Evolutionary conservation across 2,888 invertebrate species (phyloP).

Genomic region (Hypselothyrea guttata): DNA sequence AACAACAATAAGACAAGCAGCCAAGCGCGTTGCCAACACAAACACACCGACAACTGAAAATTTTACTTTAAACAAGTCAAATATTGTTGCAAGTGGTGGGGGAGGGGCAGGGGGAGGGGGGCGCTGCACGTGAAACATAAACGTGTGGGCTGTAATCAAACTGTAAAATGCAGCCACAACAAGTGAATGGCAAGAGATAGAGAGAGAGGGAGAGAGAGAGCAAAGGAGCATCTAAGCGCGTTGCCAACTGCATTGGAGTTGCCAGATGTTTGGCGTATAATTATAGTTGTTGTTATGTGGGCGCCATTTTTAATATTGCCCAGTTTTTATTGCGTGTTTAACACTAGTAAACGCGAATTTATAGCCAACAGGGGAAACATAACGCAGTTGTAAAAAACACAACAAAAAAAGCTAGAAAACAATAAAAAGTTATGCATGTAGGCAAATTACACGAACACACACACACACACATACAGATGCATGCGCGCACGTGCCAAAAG

Average conservation of each 20-base stretch:
- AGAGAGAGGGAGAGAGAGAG: constrained; percentile 8
- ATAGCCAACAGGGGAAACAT: constrained; percentile 73
- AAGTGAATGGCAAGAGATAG: constrained; percentile 40
- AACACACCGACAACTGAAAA: constrained; percentile 19
- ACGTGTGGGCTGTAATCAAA: constrained; percentile 53
- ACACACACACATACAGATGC: too few relatives aligned
- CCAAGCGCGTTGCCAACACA: constrained; percentile 30
- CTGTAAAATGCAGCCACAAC: constrained; percentile 59
- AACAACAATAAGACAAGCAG: constrained; percentile 19
- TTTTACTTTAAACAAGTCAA: constrained; percentile 67
- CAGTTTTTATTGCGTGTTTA: constrained; percentile 71
- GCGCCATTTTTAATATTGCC: constrained; percentile 53
- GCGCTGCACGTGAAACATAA: constrained; percentile 44
- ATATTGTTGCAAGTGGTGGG: constrained; percentile 34
- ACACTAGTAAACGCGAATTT: constrained; percentile 71
- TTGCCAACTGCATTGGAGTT: constrained; percentile 47
- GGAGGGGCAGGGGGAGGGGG: constrained; percentile 6
- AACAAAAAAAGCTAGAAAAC: constrained; percentile 53
- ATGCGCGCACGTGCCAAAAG: constrained; percentile 66
- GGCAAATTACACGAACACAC: constrained; percentile 55
- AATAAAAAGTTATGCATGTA: constrained; percentile 60
- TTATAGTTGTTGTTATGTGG: constrained; percentile 9
- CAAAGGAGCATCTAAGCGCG: constrained; percentile 13
- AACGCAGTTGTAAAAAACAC: constrained; percentile 70
- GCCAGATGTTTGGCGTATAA: constrained; percentile 43